These are phyloP conservation scores for Acrobasis suavella DNA, from an alignment of 2,888 invertebrate species.

Conservation along the genomic window DNA sequence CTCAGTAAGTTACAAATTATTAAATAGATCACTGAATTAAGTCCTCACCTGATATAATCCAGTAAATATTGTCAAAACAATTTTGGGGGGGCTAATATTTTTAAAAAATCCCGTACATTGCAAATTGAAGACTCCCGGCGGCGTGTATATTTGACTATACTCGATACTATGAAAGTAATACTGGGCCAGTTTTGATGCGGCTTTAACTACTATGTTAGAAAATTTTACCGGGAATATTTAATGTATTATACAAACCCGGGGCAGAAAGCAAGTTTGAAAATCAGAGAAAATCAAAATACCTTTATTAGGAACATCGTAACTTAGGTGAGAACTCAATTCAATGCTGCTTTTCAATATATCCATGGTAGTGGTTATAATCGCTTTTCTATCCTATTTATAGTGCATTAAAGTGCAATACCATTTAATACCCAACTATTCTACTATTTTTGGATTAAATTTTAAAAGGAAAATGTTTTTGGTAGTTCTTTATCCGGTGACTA, in stretches of 20 bases:
- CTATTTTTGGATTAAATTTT: slow-evolving; percentile 47
- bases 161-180: too few relatives aligned
- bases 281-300: too few relatives aligned
- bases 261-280: too few relatives aligned
- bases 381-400: slow-evolving; percentile 55
- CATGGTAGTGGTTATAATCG: slow-evolving; percentile 38
- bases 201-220: too few relatives aligned
- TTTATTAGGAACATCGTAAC: not conserved
- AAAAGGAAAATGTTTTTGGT: slow-evolving; percentile 54
- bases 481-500: slow-evolving; percentile 33
- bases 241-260: too few relatives aligned
- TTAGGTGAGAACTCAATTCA: not conserved
- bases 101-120: too few relatives aligned
- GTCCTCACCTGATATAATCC: not conserved
- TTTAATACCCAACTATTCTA: slow-evolving; percentile 55
- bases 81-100: too few relatives aligned
- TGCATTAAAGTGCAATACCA: slow-evolving; percentile 58
- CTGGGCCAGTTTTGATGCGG: too few relatives aligned
- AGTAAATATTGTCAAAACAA: too few relatives aligned
- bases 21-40: not conserved
- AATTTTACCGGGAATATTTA: too few relatives aligned
- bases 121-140: too few relatives aligned
- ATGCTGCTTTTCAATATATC: slow-evolving; percentile 31
- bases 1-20: not conserved
- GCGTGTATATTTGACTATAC: too few relatives aligned